These are phyloP conservation scores for Caenorhabditis sp. DNA, from an alignment of 2,888 invertebrate genomes.

Conservation along the genomic window DNA sequence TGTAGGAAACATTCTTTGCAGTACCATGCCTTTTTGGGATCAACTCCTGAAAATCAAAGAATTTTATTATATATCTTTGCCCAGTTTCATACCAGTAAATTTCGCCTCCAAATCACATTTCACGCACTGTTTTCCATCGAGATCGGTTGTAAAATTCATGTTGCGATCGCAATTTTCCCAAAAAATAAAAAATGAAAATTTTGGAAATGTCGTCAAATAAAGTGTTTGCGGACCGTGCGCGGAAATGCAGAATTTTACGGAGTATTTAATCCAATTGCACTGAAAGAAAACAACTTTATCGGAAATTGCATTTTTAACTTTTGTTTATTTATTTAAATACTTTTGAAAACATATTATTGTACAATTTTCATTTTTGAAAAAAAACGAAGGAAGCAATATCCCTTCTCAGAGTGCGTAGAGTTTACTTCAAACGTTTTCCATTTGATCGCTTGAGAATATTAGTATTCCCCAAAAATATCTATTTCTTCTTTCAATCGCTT, in stretches of 20 bases:
- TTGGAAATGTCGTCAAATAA: conserved; percentile 16
- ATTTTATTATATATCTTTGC: not conserved
- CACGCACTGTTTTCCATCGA: conserved; percentile 52
- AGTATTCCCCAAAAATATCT: too few species aligned
- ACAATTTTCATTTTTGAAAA: too few species aligned
- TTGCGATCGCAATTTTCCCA: too few species aligned
- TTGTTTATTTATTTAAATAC: too few species aligned
- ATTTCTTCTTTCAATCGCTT: not conserved
- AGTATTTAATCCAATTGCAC: conserved; percentile 7
- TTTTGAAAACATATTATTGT: too few species aligned
- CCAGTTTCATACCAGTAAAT: conserved; percentile 35
- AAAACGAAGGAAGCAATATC: too few species aligned
- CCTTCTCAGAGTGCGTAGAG: not conserved
- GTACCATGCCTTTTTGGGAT: conserved; percentile 78
- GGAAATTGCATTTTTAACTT: too few species aligned
- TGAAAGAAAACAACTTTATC: conserved; percentile 4
- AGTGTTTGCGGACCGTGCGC: conserved; percentile 25
- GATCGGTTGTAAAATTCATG: conserved; percentile 18
- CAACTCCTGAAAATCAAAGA: conserved; percentile 61
- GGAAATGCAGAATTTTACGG: not conserved
- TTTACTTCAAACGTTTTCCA: conserved; percentile 1
- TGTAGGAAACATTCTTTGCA: conserved; percentile 77
- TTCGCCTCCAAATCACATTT: conserved; percentile 48
- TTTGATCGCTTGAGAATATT: too few species aligned
- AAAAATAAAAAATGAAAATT: not conserved